These are phyloP conservation scores for Pelobates fuscus DNA, from an alignment of 2,113 vertebrate species.

Conservation along the genomic window DNA sequence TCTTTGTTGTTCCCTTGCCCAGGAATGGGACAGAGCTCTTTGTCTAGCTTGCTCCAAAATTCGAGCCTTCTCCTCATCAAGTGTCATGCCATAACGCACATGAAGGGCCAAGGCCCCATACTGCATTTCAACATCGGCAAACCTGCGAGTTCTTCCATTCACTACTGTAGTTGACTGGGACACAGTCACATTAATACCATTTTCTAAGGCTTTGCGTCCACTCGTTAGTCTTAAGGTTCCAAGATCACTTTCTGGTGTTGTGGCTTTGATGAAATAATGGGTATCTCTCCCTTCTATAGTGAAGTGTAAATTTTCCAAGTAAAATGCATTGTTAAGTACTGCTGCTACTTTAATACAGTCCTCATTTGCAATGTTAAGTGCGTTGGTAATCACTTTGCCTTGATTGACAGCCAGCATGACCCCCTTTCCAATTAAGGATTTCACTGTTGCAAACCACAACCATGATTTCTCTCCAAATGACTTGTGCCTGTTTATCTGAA, in stretches of 20 bases:
- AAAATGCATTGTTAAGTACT: constrained; percentile 93
- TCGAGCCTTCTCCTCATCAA: constrained; percentile 94
- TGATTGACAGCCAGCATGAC: constrained; percentile 95
- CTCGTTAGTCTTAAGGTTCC: constrained; percentile 89
- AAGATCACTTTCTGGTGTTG: constrained; percentile 89
- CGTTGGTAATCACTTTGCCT: constrained; percentile 90
- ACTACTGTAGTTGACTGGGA: constrained; percentile 95
- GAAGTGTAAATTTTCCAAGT: constrained; percentile 95
- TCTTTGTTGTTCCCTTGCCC: constrained; percentile 91
- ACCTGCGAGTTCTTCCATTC: constrained; percentile 92
- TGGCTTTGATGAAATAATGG: constrained; percentile 95
- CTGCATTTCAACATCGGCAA: constrained; percentile 94
- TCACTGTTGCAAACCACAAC: constrained; percentile 94
- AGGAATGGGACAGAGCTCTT: constrained; percentile 86
- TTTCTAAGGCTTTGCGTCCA: constrained; percentile 91
- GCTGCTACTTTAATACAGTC: constrained; percentile 97
- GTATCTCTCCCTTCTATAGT: constrained; percentile 92
- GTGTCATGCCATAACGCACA: constrained; percentile 92
- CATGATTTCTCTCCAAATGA: constrained; percentile 82
- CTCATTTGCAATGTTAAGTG: constrained; percentile 92
- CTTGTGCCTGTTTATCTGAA: constrained; percentile 78
- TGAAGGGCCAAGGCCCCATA: constrained; percentile 87
- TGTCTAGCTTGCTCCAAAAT: constrained; percentile 92
- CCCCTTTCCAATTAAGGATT: constrained; percentile 91
- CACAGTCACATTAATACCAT: constrained; percentile 93